phyloP scores from a whole-genome alignment of 2,797 vertebrate species.

The Ciconia nigra region DNA sequence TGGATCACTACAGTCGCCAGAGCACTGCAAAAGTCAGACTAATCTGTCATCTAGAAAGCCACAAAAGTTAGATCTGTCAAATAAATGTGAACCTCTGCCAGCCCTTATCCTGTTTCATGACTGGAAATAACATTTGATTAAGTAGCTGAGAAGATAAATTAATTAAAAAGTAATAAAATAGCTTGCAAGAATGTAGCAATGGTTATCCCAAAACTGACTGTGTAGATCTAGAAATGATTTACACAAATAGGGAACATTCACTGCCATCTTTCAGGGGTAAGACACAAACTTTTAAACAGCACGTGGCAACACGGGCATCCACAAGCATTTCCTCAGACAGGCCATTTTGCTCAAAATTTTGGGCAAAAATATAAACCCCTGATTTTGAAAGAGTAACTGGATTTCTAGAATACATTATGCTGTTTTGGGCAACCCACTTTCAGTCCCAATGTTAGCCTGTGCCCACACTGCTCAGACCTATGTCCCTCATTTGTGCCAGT shows the following conservation, averaged over 20 bases:
- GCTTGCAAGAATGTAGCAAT: background rate
- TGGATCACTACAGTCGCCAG: background rate
- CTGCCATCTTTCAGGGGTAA: background rate
- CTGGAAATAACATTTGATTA: background rate
- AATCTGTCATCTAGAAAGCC: slow-evolving; percentile 3
- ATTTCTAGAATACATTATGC: background rate
- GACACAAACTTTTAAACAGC: background rate
- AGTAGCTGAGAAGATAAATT: background rate
- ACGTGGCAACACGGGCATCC: rapidly evolving
- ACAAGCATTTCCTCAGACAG: background rate
- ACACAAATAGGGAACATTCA: background rate
- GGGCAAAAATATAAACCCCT: background rate
- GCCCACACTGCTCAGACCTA: background rate
- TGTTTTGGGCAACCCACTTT: background rate
- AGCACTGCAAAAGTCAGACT: background rate
- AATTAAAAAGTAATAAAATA: background rate
- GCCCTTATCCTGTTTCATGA: background rate
- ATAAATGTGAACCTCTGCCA: background rate
- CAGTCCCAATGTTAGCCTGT: background rate
- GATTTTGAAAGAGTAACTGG: background rate
- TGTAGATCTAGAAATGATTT: background rate
- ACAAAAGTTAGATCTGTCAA: background rate
- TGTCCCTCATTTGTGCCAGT: background rate
- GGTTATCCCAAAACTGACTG: background rate
- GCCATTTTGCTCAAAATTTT: background rate